These are phyloP conservation scores for Thalpophila matura DNA, from an alignment of 2,888 invertebrate species.

Conservation along the genomic window DNA sequence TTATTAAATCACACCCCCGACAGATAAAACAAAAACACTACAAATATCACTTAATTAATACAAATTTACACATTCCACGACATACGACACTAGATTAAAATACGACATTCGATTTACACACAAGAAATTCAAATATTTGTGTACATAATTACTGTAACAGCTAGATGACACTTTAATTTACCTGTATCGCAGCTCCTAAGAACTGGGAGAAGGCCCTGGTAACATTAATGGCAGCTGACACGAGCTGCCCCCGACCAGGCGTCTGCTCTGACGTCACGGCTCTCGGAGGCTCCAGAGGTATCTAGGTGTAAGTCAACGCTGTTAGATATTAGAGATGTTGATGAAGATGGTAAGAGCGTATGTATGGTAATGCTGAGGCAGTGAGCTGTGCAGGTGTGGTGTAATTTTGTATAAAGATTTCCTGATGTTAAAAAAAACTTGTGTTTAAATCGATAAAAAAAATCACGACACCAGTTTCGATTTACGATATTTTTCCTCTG, in stretches of 20 bases:
- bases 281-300: constrained; percentile 87
- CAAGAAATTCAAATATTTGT: not conserved
- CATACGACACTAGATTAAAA: constrained; percentile 14
- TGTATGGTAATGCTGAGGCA: constrained; percentile 59
- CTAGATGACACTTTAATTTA: too few species aligned
- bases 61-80: not conserved
- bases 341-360: constrained; percentile 25
- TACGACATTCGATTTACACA: constrained; percentile 7
- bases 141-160: too few species aligned
- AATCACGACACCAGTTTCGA: constrained; percentile 8
- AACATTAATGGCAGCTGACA: constrained; percentile 94
- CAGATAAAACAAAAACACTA: not conserved
- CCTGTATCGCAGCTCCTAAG: constrained; percentile 94
- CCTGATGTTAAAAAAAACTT: too few species aligned
- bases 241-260: constrained; percentile 88
- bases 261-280: constrained; percentile 79
- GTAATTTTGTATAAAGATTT: constrained; percentile 20
- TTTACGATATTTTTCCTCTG: not conserved
- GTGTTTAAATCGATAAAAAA: too few species aligned
- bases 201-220: constrained; percentile 95
- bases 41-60: not conserved
- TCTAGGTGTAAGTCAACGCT: constrained; percentile 69
- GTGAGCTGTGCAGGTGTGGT: constrained; percentile 53
- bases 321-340: constrained; percentile 42
- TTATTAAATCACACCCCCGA: not conserved